Percentiles rank a stretch among this genome's conserved stretches.
Evolutionary conservation across 1,140 invertebrate species (phyloP).

Genomic region (Pogonomyrmex barbatus): DNA sequence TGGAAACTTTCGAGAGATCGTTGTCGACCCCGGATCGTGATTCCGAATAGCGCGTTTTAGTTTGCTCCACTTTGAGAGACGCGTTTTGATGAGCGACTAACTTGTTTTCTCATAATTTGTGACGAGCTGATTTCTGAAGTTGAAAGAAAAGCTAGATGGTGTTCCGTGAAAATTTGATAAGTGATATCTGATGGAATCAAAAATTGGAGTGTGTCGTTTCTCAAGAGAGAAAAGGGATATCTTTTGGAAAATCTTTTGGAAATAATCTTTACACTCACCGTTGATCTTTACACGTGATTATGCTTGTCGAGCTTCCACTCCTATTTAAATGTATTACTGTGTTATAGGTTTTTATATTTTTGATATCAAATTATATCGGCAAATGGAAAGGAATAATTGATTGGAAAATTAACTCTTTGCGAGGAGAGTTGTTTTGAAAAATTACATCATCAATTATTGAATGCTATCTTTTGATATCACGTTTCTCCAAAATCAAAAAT

Average conservation of each 20-base stretch:
- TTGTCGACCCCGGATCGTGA: background rate
- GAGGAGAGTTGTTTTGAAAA: background rate
- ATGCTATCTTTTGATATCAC: background rate
- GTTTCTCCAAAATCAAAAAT: background rate
- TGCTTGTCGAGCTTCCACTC: background rate
- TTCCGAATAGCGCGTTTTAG: background rate
- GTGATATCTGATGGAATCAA: background rate
- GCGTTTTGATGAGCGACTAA: background rate
- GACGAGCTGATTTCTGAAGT: background rate
- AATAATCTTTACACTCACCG: no score
- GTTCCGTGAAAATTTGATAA: background rate
- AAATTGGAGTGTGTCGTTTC: background rate
- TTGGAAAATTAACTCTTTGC: conserved; percentile 9
- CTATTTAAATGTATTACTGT: background rate
- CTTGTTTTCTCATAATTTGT: background rate
- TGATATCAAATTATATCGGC: background rate
- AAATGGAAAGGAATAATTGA: background rate
- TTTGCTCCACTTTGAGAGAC: background rate
- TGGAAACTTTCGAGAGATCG: background rate
- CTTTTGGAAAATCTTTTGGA: background rate
- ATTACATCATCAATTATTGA: conserved; percentile 14
- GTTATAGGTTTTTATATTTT: background rate
- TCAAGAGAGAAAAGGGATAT: background rate
- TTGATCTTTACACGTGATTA: background rate
- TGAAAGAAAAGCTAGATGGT: background rate